phyloP scores from a whole-genome alignment of 2,888 invertebrate genomes.

The Creontiades dilutus region DNA sequence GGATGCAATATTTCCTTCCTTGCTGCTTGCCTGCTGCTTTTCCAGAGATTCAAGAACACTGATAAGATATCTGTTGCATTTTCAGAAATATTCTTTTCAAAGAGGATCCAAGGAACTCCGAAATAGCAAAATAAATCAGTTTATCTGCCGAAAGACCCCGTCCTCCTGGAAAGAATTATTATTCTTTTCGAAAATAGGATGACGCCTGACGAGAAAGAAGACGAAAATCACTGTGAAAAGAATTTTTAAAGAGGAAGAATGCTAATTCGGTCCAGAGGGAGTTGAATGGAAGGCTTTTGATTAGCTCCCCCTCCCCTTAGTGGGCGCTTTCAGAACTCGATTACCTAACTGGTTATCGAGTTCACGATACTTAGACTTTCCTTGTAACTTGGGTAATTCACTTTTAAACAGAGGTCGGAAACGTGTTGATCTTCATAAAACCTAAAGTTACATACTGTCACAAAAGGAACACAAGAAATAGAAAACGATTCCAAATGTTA shows the following conservation, averaged over 20 bases:
- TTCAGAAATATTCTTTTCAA: too few species aligned
- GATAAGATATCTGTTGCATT: too few species aligned
- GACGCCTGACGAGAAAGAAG: neutral
- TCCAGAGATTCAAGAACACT: too few species aligned
- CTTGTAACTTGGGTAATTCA: neutral
- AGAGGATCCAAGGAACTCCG: neutral
- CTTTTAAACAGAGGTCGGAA: neutral
- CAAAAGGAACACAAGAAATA: too few species aligned
- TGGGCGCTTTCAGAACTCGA: slow-evolving; percentile 12
- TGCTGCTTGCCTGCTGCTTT: too few species aligned
- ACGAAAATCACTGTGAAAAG: neutral
- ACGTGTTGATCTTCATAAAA: too few species aligned
- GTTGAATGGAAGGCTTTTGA: neutral
- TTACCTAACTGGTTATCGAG: slow-evolving; percentile 22
- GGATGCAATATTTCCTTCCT: too few species aligned
- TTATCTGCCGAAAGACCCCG: neutral
- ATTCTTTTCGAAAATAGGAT: neutral
- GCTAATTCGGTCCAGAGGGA: neutral
- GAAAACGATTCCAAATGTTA: too few species aligned
- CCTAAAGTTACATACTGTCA: too few species aligned
- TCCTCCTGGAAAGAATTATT: neutral
- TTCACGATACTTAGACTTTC: neutral
- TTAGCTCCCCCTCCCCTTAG: neutral
- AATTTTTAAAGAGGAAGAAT: neutral
- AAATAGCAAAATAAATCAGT: neutral